Evolutionary conservation across 2,797 vertebrate species (phyloP).

Genomic region (Oreochromis grahami): DNA sequence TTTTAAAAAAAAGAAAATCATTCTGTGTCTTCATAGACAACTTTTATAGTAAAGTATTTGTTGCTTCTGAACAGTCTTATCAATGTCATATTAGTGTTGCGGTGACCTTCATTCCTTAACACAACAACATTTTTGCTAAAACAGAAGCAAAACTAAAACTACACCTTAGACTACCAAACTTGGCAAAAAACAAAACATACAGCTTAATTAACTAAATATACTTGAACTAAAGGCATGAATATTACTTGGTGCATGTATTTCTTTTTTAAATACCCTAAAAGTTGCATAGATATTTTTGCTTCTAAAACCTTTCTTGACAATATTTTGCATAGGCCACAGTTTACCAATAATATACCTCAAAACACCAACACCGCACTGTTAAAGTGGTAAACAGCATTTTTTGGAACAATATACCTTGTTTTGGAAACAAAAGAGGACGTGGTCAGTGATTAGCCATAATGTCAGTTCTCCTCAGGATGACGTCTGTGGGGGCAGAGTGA

Average conservation of each 20-base stretch:
- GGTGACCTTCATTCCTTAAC: not conserved
- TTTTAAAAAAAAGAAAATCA: not conserved
- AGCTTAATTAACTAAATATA: not conserved
- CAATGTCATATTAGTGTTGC: not conserved
- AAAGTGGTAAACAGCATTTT: conserved; percentile 8
- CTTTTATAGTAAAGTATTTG: not conserved
- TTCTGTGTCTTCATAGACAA: not conserved
- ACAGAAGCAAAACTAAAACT: not conserved
- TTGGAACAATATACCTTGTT: conserved; percentile 24
- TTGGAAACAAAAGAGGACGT: not conserved
- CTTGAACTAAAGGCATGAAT: not conserved
- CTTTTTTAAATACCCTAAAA: not conserved
- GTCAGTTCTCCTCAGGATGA: not conserved
- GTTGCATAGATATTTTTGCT: not conserved
- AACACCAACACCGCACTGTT: conserved; percentile 1
- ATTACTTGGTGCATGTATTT: conserved; percentile 3
- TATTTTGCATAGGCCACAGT: not conserved
- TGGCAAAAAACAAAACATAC: not conserved
- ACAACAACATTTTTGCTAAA: not conserved
- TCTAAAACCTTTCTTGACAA: not conserved
- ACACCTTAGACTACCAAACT: not conserved
- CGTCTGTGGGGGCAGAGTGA: not conserved
- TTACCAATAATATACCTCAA: not conserved
- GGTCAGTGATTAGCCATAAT: not conserved
- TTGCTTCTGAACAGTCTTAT: not conserved